phyloP scores from a whole-genome alignment of 2,797 vertebrate genomes.

The Protonibea diacanthus region DNA sequence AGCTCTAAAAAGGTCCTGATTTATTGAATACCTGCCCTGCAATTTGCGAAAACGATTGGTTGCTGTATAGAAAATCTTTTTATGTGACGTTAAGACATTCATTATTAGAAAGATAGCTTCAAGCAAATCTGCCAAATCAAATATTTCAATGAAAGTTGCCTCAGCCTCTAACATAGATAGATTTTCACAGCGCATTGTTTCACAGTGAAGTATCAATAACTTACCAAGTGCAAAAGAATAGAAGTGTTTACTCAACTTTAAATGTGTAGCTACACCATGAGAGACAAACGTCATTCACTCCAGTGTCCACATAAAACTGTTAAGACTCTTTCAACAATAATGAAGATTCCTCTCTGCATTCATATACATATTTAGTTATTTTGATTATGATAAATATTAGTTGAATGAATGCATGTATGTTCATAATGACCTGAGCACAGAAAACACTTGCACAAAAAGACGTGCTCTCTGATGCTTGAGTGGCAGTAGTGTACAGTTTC shows the following conservation, averaged over 20 bases:
- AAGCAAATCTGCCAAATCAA: not conserved
- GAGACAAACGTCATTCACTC: not conserved
- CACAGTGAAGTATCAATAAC: not conserved
- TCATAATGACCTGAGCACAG: not conserved
- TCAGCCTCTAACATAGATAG: not conserved
- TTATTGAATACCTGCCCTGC: not conserved
- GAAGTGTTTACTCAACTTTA: not conserved
- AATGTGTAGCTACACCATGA: not conserved
- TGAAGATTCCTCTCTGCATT: too few relatives aligned
- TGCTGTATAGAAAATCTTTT: not conserved
- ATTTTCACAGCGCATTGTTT: not conserved
- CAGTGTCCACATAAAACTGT: not conserved
- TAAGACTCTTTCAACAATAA: not conserved
- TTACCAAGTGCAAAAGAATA: not conserved
- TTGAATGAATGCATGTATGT: not conserved
- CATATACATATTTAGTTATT: not conserved
- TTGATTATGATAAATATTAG: not conserved
- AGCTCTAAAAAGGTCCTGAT: not conserved
- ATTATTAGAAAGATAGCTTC: not conserved
- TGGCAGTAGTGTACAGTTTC: slow-evolving; percentile 15
- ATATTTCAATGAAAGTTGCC: not conserved
- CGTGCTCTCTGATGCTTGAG: slow-evolving; percentile 8
- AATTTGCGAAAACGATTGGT: not conserved
- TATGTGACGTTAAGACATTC: not conserved
- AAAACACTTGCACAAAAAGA: not conserved